phyloP scores from a whole-genome alignment of 2,797 vertebrate genomes.

The Rhinogobio ventralis region DNA sequence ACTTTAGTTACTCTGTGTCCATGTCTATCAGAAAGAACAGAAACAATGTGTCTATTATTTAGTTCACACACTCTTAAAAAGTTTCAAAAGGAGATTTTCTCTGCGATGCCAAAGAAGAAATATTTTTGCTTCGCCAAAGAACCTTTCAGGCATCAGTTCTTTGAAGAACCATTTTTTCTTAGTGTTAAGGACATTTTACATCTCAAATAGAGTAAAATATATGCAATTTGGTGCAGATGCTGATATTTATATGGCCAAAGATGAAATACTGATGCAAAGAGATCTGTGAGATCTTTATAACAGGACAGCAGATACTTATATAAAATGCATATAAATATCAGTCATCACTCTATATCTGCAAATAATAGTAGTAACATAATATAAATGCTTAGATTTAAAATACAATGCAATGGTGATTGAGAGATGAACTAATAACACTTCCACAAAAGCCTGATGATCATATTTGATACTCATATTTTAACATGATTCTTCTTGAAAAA shows the following conservation, averaged over 20 bases:
- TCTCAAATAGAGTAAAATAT: neutral
- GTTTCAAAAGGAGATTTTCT: neutral
- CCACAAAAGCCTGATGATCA: neutral
- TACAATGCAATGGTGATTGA: neutral
- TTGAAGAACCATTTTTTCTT: neutral
- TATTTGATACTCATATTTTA: neutral
- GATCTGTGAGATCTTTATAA: neutral
- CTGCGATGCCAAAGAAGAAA: neutral
- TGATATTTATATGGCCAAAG: neutral
- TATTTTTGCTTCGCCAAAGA: neutral
- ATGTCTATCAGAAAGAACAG: constrained; percentile 17
- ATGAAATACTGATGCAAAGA: neutral
- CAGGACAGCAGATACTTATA: neutral
- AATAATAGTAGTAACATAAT: neutral
- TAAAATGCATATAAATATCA: neutral
- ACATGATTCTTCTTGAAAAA: neutral
- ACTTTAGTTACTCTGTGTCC: constrained; percentile 13
- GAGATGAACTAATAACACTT: neutral
- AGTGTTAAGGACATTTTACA: neutral
- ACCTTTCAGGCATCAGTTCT: neutral
- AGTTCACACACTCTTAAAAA: neutral
- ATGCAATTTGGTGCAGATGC: neutral
- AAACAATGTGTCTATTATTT: constrained; percentile 6
- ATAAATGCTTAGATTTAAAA: neutral
- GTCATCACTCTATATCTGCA: neutral